Conservation (phyloP, 2,888 invertebrate species). For the Schizaphis graminum region DNA sequence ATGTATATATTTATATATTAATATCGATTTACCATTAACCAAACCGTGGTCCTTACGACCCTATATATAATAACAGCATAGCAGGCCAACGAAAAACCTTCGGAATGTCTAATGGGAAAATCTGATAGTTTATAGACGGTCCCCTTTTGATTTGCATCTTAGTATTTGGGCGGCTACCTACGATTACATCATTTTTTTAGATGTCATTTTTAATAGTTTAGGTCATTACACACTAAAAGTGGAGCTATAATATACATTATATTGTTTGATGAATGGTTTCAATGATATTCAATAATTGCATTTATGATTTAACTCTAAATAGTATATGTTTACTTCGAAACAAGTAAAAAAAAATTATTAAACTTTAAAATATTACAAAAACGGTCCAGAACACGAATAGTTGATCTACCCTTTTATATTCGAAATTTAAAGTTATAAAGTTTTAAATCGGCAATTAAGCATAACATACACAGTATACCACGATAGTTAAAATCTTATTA, state of each 20-base stretch:
- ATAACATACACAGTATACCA: neutral
- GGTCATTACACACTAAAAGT: neutral
- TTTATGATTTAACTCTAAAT: neutral
- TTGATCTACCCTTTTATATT: neutral
- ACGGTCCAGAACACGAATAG: neutral
- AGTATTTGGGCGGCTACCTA: neutral
- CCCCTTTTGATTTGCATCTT: neutral
- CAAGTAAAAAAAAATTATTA: neutral
- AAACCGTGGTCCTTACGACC: neutral
- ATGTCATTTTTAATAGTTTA: neutral
- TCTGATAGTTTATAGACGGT: neutral
- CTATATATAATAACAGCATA: neutral
- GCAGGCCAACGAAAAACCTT: neutral
- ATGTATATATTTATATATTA: neutral
- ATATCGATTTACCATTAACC: slow-evolving; percentile 27
- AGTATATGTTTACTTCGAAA: neutral
- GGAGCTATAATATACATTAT: neutral
- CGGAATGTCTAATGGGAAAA: neutral
- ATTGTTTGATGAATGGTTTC: neutral
- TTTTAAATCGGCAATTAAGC: neutral
- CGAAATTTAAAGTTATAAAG: neutral
- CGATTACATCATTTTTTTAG: neutral
- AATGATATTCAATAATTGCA: neutral
- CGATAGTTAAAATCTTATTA: neutral
- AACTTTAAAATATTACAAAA: neutral